Conservation (phyloP, 2,113 vertebrate species). For the Cyanocitta stelleri region DNA sequence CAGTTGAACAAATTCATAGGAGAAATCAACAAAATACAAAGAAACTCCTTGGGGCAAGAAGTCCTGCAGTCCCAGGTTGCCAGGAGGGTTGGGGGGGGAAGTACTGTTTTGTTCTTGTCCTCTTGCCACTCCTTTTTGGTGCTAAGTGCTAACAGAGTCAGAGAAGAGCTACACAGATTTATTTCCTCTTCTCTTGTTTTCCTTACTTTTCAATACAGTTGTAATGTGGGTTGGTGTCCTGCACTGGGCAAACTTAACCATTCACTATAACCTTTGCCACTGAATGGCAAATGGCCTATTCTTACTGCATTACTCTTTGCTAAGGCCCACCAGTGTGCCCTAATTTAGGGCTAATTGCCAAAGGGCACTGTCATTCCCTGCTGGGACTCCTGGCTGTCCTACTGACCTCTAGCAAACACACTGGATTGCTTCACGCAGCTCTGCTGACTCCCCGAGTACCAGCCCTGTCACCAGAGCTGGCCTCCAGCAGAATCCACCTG, state of each 20-base stretch:
- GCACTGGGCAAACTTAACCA: neutral
- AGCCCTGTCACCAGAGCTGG: neutral
- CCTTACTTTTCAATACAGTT: neutral
- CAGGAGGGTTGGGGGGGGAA: neutral
- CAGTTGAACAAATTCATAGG: neutral
- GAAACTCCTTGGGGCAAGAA: neutral
- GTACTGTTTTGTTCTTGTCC: neutral
- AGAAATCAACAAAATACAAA: neutral
- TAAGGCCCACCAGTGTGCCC: neutral
- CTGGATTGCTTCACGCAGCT: neutral
- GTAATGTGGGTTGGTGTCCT: neutral
- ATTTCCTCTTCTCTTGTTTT: neutral
- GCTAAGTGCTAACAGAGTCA: neutral
- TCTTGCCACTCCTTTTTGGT: neutral
- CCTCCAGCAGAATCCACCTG: neutral
- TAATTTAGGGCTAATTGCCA: neutral
- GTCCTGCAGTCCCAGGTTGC: neutral
- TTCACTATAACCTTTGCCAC: neutral
- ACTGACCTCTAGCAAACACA: neutral
- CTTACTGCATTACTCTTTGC: neutral
- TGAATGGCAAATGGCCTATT: neutral
- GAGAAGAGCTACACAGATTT: neutral
- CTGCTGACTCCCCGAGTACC: neutral
- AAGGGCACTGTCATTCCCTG: neutral
- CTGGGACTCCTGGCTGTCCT: neutral